A percentile compares a stretch with the other conserved stretches of the same genome.
These are phyloP conservation scores for Colossoma macropomum DNA, from an alignment of 2,113 vertebrate species.

Conservation along the genomic window DNA sequence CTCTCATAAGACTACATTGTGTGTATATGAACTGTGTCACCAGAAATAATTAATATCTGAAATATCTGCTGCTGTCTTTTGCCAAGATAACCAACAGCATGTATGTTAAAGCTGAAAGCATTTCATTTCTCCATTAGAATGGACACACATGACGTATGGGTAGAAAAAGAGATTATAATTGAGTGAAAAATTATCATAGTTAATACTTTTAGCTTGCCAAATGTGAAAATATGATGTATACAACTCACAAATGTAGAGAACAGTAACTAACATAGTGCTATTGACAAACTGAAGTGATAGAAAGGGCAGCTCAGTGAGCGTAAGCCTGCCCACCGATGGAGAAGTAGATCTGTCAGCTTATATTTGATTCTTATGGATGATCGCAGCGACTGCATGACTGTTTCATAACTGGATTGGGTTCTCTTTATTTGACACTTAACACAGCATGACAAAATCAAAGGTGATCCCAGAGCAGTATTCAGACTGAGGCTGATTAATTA, in stretches of 20 bases:
- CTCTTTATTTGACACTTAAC: conserved; percentile 1
- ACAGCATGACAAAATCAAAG: too few species aligned
- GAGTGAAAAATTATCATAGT: too few species aligned
- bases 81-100: neutral
- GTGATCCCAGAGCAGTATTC: too few species aligned
- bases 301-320: neutral
- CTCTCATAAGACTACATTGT: neutral
- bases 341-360: neutral
- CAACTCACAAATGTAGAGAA: neutral
- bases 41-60: neutral
- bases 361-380: neutral
- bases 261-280: neutral
- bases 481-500: conserved; percentile 30
- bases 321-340: neutral
- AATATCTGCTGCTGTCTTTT: neutral
- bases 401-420: neutral
- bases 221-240: neutral
- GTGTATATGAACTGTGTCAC: neutral
- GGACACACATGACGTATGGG: too few species aligned
- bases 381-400: neutral
- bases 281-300: neutral
- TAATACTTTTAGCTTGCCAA: neutral
- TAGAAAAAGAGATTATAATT: too few species aligned
- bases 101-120: neutral
- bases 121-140: too few species aligned